Conservation (phyloP, 2,888 invertebrate genomes). For the Lagria hirta region DNA sequence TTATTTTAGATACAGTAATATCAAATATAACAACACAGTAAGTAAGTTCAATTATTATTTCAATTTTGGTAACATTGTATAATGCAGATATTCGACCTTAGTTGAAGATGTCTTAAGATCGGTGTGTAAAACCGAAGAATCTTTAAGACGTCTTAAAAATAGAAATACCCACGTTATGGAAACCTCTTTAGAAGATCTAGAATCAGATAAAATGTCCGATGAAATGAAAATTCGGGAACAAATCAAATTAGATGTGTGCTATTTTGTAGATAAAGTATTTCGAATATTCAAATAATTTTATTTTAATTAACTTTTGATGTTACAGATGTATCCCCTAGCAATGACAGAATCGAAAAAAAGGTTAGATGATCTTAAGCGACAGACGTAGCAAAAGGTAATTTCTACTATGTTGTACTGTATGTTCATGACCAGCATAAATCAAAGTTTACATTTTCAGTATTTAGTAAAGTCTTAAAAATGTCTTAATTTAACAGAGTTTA, state of each 20-base stretch:
- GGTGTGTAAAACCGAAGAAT: constrained; percentile 94
- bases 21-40: constrained; percentile 57
- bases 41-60: constrained; percentile 40
- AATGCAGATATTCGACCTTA: constrained; percentile 64
- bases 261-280: constrained; percentile 62
- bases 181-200: constrained; percentile 27
- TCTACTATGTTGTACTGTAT: too few relatives aligned
- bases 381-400: constrained; percentile 10
- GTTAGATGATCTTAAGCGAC: constrained; percentile 13
- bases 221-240: constrained; percentile 94
- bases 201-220: constrained; percentile 59
- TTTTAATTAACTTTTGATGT: constrained; percentile 14
- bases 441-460: too few relatives aligned
- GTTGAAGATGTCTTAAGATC: constrained; percentile 89
- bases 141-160: constrained; percentile 80
- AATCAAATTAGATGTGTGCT: constrained; percentile 80
- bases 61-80: too few relatives aligned
- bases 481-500: too few relatives aligned
- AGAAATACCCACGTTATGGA: constrained; percentile 33
- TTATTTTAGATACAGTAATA: constrained; percentile 54
- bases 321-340: constrained; percentile 34
- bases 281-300: constrained; percentile 3
- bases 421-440: too few relatives aligned
- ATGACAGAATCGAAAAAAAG: constrained; percentile 4
- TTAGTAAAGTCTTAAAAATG: too few relatives aligned